Conservation (phyloP, 2,797 vertebrate genomes). For the Hyperoplus immaculatus region DNA sequence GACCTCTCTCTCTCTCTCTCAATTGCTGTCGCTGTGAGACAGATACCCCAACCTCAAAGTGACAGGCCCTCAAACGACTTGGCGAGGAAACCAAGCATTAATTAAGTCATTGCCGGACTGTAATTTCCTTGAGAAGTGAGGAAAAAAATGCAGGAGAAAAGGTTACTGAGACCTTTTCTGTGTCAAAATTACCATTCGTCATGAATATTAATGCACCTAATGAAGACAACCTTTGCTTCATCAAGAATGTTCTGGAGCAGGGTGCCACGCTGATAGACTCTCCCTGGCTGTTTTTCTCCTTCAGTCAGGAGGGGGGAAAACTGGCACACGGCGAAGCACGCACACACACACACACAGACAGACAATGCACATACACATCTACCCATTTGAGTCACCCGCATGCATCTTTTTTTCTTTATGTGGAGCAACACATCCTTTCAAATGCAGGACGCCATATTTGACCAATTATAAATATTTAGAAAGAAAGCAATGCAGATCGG, state of each 20-base stretch:
- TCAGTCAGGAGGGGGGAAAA: slow-evolving; percentile 80
- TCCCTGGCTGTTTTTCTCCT: slow-evolving; percentile 85
- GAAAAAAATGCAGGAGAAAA: slow-evolving; percentile 97
- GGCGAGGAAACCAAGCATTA: slow-evolving; percentile 95
- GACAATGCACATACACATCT: slow-evolving; percentile 63
- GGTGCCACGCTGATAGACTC: slow-evolving; percentile 96
- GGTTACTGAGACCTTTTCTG: slow-evolving; percentile 99
- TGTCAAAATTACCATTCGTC: slow-evolving; percentile 99
- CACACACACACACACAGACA: slow-evolving; percentile 47
- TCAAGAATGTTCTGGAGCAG: slow-evolving; percentile 99
- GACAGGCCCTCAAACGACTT: slow-evolving; percentile 94
- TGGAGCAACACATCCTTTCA: slow-evolving; percentile 63
- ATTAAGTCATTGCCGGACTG: slow-evolving; percentile 99
- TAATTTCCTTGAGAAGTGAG: slow-evolving; percentile 99
- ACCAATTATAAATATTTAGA: slow-evolving; percentile 40
- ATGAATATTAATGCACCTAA: slow-evolving; percentile 99
- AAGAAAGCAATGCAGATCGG: slow-evolving; percentile 16
- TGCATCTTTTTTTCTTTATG: slow-evolving; percentile 66
- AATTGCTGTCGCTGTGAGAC: slow-evolving; percentile 90
- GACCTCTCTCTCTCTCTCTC: slow-evolving; percentile 82
- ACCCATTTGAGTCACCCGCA: slow-evolving; percentile 68
- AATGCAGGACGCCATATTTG: slow-evolving; percentile 55
- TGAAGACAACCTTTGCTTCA: slow-evolving; percentile 99
- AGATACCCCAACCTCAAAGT: slow-evolving; percentile 93
- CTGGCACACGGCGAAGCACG: slow-evolving; percentile 65